Conservation (phyloP, 1,140 invertebrate species). For the Cyclargus thomasi region DNA sequence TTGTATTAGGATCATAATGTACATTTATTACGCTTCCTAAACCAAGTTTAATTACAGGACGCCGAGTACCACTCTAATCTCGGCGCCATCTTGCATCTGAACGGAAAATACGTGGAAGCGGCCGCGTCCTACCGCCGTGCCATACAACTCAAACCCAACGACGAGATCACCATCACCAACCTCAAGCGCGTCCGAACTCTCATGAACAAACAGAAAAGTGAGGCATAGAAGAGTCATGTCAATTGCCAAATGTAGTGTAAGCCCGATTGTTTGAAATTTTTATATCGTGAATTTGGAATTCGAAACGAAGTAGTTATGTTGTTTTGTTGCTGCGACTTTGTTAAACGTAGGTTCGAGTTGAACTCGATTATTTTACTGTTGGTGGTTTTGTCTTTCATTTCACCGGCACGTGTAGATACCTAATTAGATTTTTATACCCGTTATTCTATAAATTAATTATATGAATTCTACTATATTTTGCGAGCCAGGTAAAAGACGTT, state of each 20-base stretch:
- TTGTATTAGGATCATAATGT: too few relatives aligned
- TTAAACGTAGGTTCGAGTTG: background rate
- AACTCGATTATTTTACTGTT: background rate
- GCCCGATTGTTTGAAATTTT: background rate
- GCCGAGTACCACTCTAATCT: slow-evolving; percentile 93
- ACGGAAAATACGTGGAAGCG: slow-evolving; percentile 91
- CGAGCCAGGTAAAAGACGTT: background rate
- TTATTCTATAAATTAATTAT: background rate
- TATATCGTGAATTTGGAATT: background rate
- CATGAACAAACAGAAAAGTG: slow-evolving; percentile 61
- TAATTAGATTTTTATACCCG: background rate
- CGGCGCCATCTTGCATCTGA: slow-evolving; percentile 94
- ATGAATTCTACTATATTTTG: background rate
- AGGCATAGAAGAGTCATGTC: slow-evolving; percentile 35
- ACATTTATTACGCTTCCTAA: background rate
- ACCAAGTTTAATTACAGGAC: slow-evolving; percentile 77
- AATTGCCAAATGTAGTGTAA: slow-evolving; percentile 54
- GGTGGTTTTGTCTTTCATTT: background rate
- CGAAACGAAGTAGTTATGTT: background rate
- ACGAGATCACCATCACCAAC: slow-evolving; percentile 91
- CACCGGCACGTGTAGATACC: background rate
- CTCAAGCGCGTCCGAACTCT: slow-evolving; percentile 83
- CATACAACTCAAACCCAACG: slow-evolving; percentile 87
- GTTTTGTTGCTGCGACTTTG: background rate
- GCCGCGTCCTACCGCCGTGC: slow-evolving; percentile 89